Base-by-base conservation (phyloP, 2,113 vertebrate species). In the Peromyscus maniculatus region DNA sequence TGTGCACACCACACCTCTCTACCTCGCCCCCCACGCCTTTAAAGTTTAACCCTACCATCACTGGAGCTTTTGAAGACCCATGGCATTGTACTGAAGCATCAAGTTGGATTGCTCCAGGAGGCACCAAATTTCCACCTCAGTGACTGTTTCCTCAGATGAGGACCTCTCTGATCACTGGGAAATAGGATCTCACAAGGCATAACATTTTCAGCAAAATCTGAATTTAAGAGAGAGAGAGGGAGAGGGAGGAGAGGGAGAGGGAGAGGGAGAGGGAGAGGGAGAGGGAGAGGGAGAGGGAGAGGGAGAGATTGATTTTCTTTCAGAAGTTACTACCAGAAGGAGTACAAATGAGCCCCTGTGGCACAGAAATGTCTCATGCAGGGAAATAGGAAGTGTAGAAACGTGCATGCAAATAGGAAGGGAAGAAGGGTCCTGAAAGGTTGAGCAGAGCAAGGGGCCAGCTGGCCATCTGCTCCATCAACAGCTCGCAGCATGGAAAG, bases 171-270 rank as follows among this genome's bases (percentile, higher is more conserved):
- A 46, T 78, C 55, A 77, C 69, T 17, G 4, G 26, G 86, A 82
- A 79, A 62, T 22, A 66, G 49, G 67, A 64, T 55, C n/a, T 31
- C 91, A 62, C 22, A 33, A 52, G 69, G 64, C 71, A 19, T 39
- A 39, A 1, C 4, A 9, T 46, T 93, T 12, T 0, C 7, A 33
- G 46, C 94, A 97, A 91, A 78, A 24, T 33, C 49, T 90, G 9
- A 97, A 57, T n/a, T 49, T 69, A 90, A 33, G 5, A 33, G 55
- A 82, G 55, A 91, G 82, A 93, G n/a, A n/a, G n/a, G n/a, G n/a
- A n/a, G n/a, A n/a, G n/a, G n/a, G n/a, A n/a, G n/a, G n/a, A n/a
- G n/a, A n/a, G n/a, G n/a, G n/a, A n/a, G n/a, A n/a, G n/a, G n/a
- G n/a, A n/a, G n/a, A n/a, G n/a, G n/a, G n/a, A n/a, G n/a, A n/a